These are phyloP conservation scores for Drosophila yooni DNA, from an alignment of 2,888 invertebrate genomes.

Conservation along the genomic window DNA sequence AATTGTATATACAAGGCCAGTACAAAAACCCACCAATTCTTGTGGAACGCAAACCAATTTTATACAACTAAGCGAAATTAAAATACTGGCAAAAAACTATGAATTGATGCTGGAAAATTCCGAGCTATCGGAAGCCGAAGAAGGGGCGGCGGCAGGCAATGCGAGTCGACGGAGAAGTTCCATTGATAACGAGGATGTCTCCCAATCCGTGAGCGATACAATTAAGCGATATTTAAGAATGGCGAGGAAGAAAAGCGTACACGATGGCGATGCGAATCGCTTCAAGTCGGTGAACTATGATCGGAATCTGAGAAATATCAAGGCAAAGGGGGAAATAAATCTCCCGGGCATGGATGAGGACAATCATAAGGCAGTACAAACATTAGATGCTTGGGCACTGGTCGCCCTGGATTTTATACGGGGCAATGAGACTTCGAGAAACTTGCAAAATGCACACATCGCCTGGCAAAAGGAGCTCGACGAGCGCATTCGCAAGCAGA, in stretches of 20 bases:
- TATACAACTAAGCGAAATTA: slow-evolving; percentile 79
- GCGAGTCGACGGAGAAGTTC: slow-evolving; percentile 88
- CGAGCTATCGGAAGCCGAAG: slow-evolving; percentile 72
- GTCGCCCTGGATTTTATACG: slow-evolving; percentile 86
- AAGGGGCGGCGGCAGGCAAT: slow-evolving; percentile 54
- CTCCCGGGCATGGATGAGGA: slow-evolving; percentile 92
- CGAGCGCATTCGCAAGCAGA: slow-evolving; percentile 71
- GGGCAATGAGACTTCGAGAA: slow-evolving; percentile 70
- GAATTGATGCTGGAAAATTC: slow-evolving; percentile 61
- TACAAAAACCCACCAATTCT: slow-evolving; percentile 50
- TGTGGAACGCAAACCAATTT: slow-evolving; percentile 82
- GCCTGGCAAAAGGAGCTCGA: slow-evolving; percentile 77
- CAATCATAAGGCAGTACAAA: slow-evolving; percentile 91
- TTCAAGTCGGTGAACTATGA: slow-evolving; percentile 96
- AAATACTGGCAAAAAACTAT: slow-evolving; percentile 78
- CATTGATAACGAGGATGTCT: slow-evolving; percentile 93
- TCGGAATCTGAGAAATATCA: slow-evolving; percentile 92
- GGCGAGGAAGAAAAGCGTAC: slow-evolving; percentile 93
- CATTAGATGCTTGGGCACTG: slow-evolving; percentile 91
- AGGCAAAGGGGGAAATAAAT: slow-evolving; percentile 90
- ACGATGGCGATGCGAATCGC: slow-evolving; percentile 89
- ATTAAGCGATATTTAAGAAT: slow-evolving; percentile 94
- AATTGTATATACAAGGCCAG: background rate
- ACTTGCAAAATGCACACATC: slow-evolving; percentile 74
- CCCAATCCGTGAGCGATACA: slow-evolving; percentile 94